Percentiles rank a stretch among this genome's conserved stretches.
These are phyloP conservation scores for Rhizomys pruinosus DNA, from an alignment of 2,113 vertebrate genomes.

Conservation along the genomic window DNA sequence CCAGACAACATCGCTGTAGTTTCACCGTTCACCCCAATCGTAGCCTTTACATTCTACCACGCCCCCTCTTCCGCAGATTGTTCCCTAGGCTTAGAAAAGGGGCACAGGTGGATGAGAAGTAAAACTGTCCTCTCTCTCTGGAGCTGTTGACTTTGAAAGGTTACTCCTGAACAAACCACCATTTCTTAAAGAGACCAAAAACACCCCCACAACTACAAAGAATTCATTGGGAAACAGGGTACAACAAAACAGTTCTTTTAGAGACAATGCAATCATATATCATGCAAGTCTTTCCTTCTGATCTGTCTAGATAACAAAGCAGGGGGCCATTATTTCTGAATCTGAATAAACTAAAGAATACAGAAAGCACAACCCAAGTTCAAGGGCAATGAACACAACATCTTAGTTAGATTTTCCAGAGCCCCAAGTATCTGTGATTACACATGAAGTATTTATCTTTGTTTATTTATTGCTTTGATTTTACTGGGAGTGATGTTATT, in stretches of 20 bases:
- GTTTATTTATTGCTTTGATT: slow-evolving; percentile 61
- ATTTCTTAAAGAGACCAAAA: background rate
- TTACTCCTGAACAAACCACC: too few relatives aligned
- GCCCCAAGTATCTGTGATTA: background rate
- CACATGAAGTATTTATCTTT: slow-evolving; percentile 41
- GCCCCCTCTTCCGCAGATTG: too few relatives aligned
- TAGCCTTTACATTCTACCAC: too few relatives aligned
- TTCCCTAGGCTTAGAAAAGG: too few relatives aligned
- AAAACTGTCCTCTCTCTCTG: too few relatives aligned
- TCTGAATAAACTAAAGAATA: background rate
- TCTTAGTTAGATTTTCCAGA: slow-evolving; percentile 32
- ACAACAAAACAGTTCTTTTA: background rate
- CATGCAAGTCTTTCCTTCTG: background rate
- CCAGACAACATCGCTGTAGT: too few relatives aligned
- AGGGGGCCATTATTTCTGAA: background rate
- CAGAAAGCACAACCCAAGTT: background rate
- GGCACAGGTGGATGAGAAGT: too few relatives aligned
- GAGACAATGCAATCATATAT: background rate
- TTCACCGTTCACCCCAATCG: too few relatives aligned
- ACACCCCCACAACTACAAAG: background rate
- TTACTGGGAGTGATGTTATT: slow-evolving; percentile 41
- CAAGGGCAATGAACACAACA: background rate
- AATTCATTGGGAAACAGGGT: background rate
- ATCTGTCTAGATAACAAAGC: background rate
- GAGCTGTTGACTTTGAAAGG: too few relatives aligned